These are phyloP conservation scores for Kryphioiulus occultus DNA, from an alignment of 2,888 invertebrate species.

Conservation along the genomic window DNA sequence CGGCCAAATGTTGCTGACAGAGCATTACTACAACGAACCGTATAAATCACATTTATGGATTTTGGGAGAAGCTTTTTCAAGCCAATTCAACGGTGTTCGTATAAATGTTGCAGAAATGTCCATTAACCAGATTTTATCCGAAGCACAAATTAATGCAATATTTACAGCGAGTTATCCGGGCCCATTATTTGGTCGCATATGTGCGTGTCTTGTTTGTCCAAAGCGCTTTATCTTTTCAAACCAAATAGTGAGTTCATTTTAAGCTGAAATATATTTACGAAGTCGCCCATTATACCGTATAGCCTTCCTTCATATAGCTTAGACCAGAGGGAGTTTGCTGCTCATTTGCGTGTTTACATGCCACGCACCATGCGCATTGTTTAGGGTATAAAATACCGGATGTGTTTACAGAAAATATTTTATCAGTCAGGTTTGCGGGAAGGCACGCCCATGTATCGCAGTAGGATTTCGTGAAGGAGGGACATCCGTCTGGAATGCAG, in stretches of 20 bases:
- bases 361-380: not conserved
- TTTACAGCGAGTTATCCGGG: not conserved
- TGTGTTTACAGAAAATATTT: not conserved
- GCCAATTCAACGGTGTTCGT: no score
- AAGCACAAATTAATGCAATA: constrained; percentile 3
- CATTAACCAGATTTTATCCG: constrained; percentile 28
- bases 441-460: not conserved
- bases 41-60: constrained; percentile 15
- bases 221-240: not conserved
- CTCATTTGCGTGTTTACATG: constrained; percentile 31
- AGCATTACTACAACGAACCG: not conserved
- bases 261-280: not conserved
- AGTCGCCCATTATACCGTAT: not conserved
- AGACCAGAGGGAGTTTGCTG: not conserved
- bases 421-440: not conserved
- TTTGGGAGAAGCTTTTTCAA: not conserved
- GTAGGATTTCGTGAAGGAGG: not conserved
- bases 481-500: not conserved
- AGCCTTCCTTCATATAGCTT: not conserved
- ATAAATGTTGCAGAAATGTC: not conserved
- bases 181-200: not conserved
- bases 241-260: not conserved
- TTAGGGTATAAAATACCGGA: constrained; percentile 18
- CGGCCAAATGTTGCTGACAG: no score
- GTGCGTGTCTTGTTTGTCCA: constrained; percentile 14